Percentiles rank a stretch among this genome's conserved stretches.
Conservation (phyloP, 2,888 invertebrate genomes). For the Pammene fasciana region DNA sequence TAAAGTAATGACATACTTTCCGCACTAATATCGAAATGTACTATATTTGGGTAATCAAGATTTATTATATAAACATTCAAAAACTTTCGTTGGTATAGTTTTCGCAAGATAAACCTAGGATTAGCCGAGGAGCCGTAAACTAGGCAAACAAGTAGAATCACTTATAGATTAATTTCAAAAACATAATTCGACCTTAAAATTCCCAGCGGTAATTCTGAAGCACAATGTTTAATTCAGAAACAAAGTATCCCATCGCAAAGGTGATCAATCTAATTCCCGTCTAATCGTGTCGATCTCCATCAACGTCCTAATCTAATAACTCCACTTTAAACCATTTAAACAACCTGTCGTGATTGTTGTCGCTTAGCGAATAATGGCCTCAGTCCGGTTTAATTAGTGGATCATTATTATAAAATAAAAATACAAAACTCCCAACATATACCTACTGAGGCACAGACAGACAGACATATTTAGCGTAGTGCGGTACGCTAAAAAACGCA, state of each 20-base stretch:
- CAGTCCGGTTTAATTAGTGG: constrained; percentile 38
- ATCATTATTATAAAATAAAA: no score
- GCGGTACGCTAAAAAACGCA: no score
- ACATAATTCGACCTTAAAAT: neutral
- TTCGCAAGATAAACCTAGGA: no score
- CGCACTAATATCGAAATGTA: no score
- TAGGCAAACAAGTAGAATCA: neutral
- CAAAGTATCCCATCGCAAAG: constrained; percentile 15
- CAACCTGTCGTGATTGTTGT: constrained; percentile 54
- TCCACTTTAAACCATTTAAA: constrained; percentile 74
- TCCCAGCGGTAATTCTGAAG: neutral
- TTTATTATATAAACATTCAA: no score
- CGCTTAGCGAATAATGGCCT: neutral
- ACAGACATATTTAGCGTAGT: no score
- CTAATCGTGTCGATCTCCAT: constrained; percentile 47
- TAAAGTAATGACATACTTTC: neutral
- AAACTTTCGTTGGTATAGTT: no score
- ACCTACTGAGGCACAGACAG: no score
- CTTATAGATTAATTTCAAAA: neutral
- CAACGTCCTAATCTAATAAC: constrained; percentile 63
- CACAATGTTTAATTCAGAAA: constrained; percentile 5
- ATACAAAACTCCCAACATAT: no score
- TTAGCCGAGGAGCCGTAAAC: no score
- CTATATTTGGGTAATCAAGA: no score
- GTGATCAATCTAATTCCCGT: constrained; percentile 19